These are phyloP conservation scores for Aricia artaxerxes DNA, from an alignment of 2,888 invertebrate genomes.

Conservation along the genomic window DNA sequence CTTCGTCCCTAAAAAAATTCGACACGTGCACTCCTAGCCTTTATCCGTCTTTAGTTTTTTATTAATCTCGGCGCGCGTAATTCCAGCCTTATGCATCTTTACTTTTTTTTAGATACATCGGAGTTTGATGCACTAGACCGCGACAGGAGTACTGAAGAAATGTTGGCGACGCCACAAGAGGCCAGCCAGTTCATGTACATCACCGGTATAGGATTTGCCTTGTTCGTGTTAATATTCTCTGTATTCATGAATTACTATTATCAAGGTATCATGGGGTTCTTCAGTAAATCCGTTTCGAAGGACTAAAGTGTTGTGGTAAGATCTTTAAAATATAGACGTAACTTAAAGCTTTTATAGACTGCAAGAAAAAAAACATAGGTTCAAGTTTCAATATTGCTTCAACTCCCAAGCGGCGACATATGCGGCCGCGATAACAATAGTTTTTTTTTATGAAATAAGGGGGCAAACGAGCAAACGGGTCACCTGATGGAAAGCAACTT, in stretches of 20 bases:
- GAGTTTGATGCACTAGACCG: conserved; percentile 75
- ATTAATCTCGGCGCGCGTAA: too few relatives aligned
- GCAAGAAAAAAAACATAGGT: neutral
- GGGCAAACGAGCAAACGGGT: too few relatives aligned
- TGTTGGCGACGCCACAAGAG: conserved; percentile 77
- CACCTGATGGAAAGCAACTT: too few relatives aligned
- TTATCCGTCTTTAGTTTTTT: too few relatives aligned
- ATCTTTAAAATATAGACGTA: neutral
- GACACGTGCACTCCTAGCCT: too few relatives aligned
- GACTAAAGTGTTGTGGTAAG: conserved; percentile 43
- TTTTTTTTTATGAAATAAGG: too few relatives aligned
- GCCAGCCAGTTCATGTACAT: conserved; percentile 82
- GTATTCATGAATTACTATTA: conserved; percentile 81
- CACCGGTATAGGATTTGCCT: conserved; percentile 81
- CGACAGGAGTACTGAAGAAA: conserved; percentile 74
- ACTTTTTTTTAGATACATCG: conserved; percentile 60
- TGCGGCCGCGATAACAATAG: too few relatives aligned
- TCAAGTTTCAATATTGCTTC: neutral
- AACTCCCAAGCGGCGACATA: too few relatives aligned
- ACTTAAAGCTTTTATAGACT: neutral
- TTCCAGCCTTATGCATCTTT: neutral
- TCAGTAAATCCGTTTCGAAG: conserved; percentile 57
- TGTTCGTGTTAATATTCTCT: conserved; percentile 82
- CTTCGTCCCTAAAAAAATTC: too few relatives aligned
- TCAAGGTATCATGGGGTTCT: conserved; percentile 56